Conservation (phyloP, 2,797 vertebrate genomes). For the Philypnodon macrostomus region DNA sequence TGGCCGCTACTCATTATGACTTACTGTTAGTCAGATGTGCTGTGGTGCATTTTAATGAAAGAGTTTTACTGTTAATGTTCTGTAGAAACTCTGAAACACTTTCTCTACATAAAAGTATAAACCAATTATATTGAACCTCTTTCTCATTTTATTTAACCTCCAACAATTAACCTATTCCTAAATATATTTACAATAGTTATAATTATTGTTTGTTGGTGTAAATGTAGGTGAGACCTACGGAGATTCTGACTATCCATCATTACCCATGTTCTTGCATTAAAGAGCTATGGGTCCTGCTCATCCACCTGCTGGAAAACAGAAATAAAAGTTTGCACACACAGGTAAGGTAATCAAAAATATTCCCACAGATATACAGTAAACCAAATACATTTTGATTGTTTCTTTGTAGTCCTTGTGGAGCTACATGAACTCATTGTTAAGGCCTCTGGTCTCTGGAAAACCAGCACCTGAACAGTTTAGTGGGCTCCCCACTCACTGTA, state of each 20-base stretch:
- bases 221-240: slow-evolving; percentile 89
- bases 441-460: slow-evolving; percentile 72
- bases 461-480: slow-evolving; percentile 52
- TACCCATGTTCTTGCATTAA: slow-evolving; percentile 86
- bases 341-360: slow-evolving; percentile 66
- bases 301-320: slow-evolving; percentile 87
- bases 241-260: slow-evolving; percentile 80
- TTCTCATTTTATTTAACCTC: not conserved
- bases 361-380: not conserved
- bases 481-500: slow-evolving; percentile 73
- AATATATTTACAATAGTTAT: not conserved
- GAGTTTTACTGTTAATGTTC: slow-evolving; percentile 12
- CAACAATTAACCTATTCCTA: too few species aligned
- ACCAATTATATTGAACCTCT: not conserved
- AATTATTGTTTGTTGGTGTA: slow-evolving; percentile 18
- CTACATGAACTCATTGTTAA: slow-evolving; percentile 82
- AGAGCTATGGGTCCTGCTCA: slow-evolving; percentile 90
- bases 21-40: slow-evolving; percentile 16
- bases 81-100: not conserved
- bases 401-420: slow-evolving; percentile 87
- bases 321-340: slow-evolving; percentile 83
- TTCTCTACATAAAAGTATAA: not conserved
- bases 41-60: slow-evolving; percentile 10
- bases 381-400: slow-evolving; percentile 13
- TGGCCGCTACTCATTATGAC: slow-evolving; percentile 21